A percentile compares a stretch with the other conserved stretches of the same genome.
Evolutionary conservation across 2,797 vertebrate species (phyloP).

Genomic region (Anableps anableps): DNA sequence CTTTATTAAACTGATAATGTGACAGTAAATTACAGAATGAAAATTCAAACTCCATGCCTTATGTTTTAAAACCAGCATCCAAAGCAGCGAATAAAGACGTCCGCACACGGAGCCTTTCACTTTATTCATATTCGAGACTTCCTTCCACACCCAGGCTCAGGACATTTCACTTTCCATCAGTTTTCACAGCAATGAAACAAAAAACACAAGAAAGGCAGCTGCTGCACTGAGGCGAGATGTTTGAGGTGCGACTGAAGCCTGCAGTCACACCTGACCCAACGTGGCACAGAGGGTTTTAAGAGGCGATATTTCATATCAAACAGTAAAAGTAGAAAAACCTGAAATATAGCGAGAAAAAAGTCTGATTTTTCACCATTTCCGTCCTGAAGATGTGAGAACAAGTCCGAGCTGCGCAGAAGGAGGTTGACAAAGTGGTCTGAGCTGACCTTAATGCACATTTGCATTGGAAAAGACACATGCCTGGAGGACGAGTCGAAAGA

Average conservation of each 20-base stretch:
- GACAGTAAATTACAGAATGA: neutral
- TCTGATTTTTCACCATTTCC: neutral
- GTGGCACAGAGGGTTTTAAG: constrained; percentile 9
- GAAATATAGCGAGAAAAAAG: constrained; percentile 24
- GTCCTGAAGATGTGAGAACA: constrained; percentile 6
- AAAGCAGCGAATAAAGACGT: neutral
- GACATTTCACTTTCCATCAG: constrained; percentile 4
- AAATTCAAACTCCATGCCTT: neutral
- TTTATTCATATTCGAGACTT: constrained; percentile 6
- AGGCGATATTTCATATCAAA: constrained; percentile 16
- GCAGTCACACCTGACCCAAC: constrained; percentile 20
- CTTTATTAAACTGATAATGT: neutral
- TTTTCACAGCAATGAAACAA: neutral
- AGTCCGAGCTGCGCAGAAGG: neutral
- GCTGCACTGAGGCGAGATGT: neutral
- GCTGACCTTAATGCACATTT: too few relatives aligned
- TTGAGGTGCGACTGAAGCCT: constrained; percentile 26
- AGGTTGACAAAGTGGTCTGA: neutral
- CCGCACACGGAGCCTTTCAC: neutral
- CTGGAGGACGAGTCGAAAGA: neutral
- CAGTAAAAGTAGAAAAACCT: constrained; percentile 39
- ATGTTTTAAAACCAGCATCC: neutral
- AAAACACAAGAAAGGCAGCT: constrained; percentile 4
- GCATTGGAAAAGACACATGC: neutral
- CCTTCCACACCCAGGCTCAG: constrained; percentile 1